Evolutionary conservation across 2,113 vertebrate genomes (phyloP).

Genomic region (Mohoua ochrocephala): DNA sequence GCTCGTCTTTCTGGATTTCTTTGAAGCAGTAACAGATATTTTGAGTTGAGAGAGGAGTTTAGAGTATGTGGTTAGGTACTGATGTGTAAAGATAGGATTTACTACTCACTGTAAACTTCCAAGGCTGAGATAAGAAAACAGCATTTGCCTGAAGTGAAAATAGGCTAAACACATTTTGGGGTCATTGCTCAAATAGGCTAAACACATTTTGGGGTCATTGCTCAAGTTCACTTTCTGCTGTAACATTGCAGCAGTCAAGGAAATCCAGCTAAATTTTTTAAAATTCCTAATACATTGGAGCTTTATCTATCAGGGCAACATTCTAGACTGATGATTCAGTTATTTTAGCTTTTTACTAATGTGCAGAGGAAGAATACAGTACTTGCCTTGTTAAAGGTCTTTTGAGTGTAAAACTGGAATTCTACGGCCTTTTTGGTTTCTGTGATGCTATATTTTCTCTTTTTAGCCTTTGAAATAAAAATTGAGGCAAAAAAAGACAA

Average conservation of each 20-base stretch:
- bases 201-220: not conserved
- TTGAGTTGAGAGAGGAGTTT: not conserved
- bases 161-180: not conserved
- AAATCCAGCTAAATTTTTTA: not conserved
- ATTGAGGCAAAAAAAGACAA: not conserved
- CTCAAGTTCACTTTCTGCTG: not conserved
- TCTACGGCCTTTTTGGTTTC: not conserved
- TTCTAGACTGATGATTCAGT: not conserved
- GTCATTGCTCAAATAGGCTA: not conserved
- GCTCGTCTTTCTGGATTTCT: not conserved
- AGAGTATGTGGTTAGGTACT: not conserved
- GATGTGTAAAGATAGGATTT: not conserved
- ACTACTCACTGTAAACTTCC: not conserved
- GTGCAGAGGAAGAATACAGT: not conserved
- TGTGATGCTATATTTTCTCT: not conserved
- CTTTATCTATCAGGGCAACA: not conserved
- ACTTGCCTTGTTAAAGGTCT: not conserved
- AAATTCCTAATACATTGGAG: not conserved
- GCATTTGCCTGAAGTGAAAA: not conserved
- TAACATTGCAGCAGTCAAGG: not conserved
- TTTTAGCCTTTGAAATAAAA: not conserved
- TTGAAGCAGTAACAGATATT: not conserved
- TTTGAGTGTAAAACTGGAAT: not conserved
- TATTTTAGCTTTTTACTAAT: not conserved
- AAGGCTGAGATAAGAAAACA: not conserved